Evolutionary conservation across 2,888 invertebrate genomes (phyloP), one percentile per base, ranked within the genome.

Genomic region (Torymus auratus): DNA sequence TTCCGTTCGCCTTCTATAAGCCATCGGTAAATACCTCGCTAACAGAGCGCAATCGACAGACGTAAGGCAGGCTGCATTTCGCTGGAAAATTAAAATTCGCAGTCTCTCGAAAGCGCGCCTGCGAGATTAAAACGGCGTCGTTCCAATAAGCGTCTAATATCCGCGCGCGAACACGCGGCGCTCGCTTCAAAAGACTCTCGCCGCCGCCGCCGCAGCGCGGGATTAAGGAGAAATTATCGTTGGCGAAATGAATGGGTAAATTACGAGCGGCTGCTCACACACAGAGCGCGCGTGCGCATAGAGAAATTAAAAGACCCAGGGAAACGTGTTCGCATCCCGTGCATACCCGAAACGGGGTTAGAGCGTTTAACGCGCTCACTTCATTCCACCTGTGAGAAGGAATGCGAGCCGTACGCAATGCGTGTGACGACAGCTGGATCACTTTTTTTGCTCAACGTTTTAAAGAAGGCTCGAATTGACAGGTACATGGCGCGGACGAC

Each of bases 261-360:
- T 74, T 74, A 17, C 68, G 50, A 68, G 23, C 50, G 41, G 41
- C 41, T 5, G 41, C 7, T 41, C 13, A 23, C n/a, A 7, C 10
- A 41, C 3, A 10, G 60, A 2, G n/a, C 7, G 41, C 7, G 41
- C 41, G 1, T 41, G 7, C 7, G 7, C 41, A 41, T 10, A 41
- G 50, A 64, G 62, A 70, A 77, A 77, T 77, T 77, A 77, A 77
- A 77, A 77, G 70, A 62, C 64, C n/a, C 62, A 14, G 61, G 53
- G 50, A 75, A 67, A 61, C 20, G 71, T 58, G 67, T 68, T 62
- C 60, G 68, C 67, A 41, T 50, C 52, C 23, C 15, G 41, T 10
- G 7, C 5, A 41, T 41, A 7, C 2, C n/a, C 58, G 20, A 74
- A 80, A 80, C 20, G 64, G 60, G 80, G 65, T 70, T 80, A 68